Conservation (phyloP, 2,888 invertebrate genomes). For the Carterocephalus palaemon region DNA sequence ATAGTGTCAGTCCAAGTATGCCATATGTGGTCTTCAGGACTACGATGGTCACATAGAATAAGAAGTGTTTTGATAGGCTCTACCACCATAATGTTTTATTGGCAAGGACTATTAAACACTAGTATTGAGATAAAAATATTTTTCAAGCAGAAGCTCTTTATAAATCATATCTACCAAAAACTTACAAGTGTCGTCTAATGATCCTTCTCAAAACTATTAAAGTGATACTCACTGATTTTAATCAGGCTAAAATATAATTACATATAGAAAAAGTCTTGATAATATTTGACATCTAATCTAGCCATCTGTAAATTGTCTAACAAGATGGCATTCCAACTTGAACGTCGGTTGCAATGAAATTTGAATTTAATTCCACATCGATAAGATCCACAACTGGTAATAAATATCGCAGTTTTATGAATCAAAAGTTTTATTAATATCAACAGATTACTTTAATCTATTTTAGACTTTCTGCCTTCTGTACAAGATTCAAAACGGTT, state of each 20-base stretch:
- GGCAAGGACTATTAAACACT: no score
- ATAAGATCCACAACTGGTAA: constrained; percentile 2
- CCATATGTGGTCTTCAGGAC: no score
- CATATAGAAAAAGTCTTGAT: constrained; percentile 14
- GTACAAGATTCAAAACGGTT: background rate
- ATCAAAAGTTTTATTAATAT: constrained; percentile 16
- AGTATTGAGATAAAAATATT: constrained; percentile 9
- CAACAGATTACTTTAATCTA: background rate
- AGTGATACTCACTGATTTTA: constrained; percentile 1
- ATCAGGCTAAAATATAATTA: constrained; percentile 19
- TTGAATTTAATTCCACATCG: background rate
- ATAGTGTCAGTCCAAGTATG: no score
- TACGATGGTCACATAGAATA: no score
- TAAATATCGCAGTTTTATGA: background rate
- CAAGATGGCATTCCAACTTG: constrained; percentile 17
- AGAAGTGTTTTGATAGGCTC: no score
- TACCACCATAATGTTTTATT: no score
- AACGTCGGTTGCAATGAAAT: constrained; percentile 6
- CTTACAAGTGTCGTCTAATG: constrained; percentile 6
- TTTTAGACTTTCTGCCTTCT: background rate
- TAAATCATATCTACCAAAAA: constrained; percentile 19
- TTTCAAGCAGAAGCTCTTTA: constrained; percentile 17
- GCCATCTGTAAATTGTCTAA: constrained; percentile 22
- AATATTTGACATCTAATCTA: constrained; percentile 25
- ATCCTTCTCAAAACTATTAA: background rate